These are phyloP conservation scores for Subanguina moxae DNA, from an alignment of 1,140 invertebrate species.

Conservation along the genomic window DNA sequence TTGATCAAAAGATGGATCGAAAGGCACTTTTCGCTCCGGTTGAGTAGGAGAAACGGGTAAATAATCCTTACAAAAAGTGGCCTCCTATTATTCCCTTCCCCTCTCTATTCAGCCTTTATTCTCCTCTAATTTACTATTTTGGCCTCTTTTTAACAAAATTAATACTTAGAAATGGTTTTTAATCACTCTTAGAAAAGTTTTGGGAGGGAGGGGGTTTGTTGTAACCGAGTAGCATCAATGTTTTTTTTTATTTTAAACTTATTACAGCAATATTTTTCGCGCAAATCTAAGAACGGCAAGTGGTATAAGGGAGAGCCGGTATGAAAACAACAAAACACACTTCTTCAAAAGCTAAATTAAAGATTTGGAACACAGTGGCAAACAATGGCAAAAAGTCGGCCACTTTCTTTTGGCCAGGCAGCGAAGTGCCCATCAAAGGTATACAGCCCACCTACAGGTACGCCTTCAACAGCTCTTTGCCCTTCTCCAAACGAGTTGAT, in stretches of 20 bases:
- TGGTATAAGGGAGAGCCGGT: constrained; percentile 33
- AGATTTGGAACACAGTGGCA: constrained; percentile 45
- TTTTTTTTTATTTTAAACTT: constrained; percentile 4
- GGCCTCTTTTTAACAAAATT: too few species aligned
- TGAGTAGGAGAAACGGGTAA: too few species aligned
- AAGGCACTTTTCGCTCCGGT: too few species aligned
- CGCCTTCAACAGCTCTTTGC: constrained; percentile 34
- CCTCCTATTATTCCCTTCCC: too few species aligned
- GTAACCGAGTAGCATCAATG: too few species aligned
- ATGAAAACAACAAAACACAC: background rate
- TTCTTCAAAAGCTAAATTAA: background rate
- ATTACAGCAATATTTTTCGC: constrained; percentile 30
- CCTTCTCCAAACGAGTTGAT: constrained; percentile 48
- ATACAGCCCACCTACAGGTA: constrained; percentile 34
- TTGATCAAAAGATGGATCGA: too few species aligned
- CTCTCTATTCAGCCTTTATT: too few species aligned
- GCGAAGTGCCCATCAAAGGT: constrained; percentile 38
- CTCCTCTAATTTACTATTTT: too few species aligned
- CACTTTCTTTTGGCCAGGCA: constrained; percentile 50
- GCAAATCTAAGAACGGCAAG: constrained; percentile 24
- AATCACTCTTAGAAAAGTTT: too few species aligned
- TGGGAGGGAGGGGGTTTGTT: too few species aligned
- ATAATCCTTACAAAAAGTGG: too few species aligned
- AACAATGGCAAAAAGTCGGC: constrained; percentile 45
- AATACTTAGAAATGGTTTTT: too few species aligned